phyloP scores from a whole-genome alignment of 2,113 vertebrate genomes.

The Catharus bicknelli region DNA sequence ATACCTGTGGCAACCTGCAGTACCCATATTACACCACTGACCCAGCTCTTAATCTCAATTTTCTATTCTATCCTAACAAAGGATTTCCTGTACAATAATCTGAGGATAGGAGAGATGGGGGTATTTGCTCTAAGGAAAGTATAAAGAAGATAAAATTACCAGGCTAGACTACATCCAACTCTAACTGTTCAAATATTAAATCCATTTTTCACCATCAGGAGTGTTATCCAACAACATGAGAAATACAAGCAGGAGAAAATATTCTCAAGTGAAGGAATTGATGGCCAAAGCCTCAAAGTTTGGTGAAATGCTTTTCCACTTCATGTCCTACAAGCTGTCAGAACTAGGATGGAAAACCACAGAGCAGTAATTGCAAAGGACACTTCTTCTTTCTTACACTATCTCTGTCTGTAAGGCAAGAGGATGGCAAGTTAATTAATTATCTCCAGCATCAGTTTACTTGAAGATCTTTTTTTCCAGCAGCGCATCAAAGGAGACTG shows the following conservation, averaged over 20 bases:
- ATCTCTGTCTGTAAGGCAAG: constrained; percentile 55
- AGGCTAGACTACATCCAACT: background rate
- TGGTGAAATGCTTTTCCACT: constrained; percentile 58
- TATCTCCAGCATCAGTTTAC: constrained; percentile 72
- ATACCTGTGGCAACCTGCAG: background rate
- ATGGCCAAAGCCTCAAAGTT: constrained; percentile 48
- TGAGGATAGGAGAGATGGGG: background rate
- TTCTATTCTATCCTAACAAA: background rate
- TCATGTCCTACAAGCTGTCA: constrained; percentile 58
- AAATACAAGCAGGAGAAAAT: constrained; percentile 24
- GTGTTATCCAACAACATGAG: background rate
- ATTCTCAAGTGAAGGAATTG: constrained; percentile 30
- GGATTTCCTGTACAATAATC: background rate
- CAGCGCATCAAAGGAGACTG: constrained; percentile 67
- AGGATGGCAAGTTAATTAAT: constrained; percentile 74
- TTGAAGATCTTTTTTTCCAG: constrained; percentile 67
- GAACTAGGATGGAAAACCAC: constrained; percentile 30
- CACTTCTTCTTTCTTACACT: constrained; percentile 51
- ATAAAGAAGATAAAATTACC: background rate
- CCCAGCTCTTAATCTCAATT: background rate
- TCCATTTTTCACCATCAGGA: constrained; percentile 36
- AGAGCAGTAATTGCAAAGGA: constrained; percentile 69
- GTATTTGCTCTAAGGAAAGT: background rate
- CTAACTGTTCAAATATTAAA: constrained; percentile 29
- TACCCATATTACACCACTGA: background rate